Conservation (phyloP, 2,113 vertebrate species). For the Varanus komodoensis region DNA sequence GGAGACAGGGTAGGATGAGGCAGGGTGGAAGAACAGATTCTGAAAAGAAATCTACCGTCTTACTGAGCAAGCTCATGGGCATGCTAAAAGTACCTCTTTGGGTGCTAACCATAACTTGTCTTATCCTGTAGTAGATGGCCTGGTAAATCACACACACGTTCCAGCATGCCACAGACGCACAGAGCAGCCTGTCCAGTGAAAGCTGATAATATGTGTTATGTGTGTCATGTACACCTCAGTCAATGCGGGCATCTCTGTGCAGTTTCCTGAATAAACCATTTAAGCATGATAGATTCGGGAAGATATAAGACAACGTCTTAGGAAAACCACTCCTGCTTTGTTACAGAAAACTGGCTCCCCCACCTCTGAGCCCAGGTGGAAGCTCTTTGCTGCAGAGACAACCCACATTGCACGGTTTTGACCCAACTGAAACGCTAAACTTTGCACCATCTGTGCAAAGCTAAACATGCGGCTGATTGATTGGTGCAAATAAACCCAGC, state of each 20-base stretch:
- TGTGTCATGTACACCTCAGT: not conserved
- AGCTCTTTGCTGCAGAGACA: constrained; percentile 15
- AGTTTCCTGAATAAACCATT: constrained; percentile 5
- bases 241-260: not conserved
- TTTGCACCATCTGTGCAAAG: constrained; percentile 75
- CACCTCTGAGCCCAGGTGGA: not conserved
- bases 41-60: not conserved
- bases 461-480: constrained; percentile 80
- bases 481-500: constrained; percentile 77
- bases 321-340: constrained; percentile 22
- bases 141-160: not conserved
- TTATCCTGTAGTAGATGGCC: not conserved
- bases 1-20: not conserved
- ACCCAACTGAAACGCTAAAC: constrained; percentile 52
- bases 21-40: not conserved
- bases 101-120: not conserved
- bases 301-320: constrained; percentile 24
- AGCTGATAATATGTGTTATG: not conserved
- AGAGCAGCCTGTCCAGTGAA: not conserved
- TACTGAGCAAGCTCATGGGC: not conserved
- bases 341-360: constrained; percentile 34
- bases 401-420: constrained; percentile 8
- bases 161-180: not conserved
- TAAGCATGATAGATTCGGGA: not conserved
- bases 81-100: not conserved